A percentile compares a stretch with the other conserved stretches of the same genome.
Evolutionary conservation across 2,888 invertebrate genomes (phyloP).

Genomic region (Euzetes globulus): DNA sequence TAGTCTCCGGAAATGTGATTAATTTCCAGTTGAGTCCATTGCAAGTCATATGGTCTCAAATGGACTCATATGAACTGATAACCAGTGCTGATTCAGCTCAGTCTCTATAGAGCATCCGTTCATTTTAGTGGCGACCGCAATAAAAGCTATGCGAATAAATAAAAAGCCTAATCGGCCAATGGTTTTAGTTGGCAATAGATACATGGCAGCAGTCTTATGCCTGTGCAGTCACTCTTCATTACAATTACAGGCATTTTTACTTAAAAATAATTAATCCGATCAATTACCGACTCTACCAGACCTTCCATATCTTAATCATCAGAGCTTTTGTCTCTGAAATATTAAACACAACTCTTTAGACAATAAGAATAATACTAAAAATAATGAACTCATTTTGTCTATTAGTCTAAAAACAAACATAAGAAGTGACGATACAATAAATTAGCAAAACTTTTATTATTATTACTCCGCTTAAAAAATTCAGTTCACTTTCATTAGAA

Average conservation of each 20-base stretch:
- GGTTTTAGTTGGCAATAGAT: neutral
- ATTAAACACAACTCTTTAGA: neutral
- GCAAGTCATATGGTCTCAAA: neutral
- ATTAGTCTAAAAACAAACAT: neutral
- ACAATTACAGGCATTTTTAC: constrained; percentile 18
- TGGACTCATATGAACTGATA: neutral
- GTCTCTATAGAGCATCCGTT: neutral
- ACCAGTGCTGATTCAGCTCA: constrained; percentile 3
- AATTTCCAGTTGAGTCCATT: constrained; percentile 6
- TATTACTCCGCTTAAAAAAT: neutral
- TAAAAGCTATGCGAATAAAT: neutral
- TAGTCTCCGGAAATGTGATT: constrained; percentile 12
- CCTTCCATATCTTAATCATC: neutral
- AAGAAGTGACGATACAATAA: neutral
- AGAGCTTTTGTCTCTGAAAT: neutral
- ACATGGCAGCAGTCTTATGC: neutral
- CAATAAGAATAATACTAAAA: neutral
- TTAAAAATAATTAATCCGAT: constrained; percentile 20
- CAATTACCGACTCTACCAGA: neutral
- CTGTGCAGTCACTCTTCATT: constrained; percentile 13
- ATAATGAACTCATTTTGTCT: constrained; percentile 3
- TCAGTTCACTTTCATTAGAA: neutral
- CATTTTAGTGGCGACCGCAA: neutral
- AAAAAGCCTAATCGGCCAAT: neutral
- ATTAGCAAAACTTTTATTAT: constrained; percentile 1